phyloP scores from a whole-genome alignment of 2,797 vertebrate genomes.

The Hypotaenidia okinawae region DNA sequence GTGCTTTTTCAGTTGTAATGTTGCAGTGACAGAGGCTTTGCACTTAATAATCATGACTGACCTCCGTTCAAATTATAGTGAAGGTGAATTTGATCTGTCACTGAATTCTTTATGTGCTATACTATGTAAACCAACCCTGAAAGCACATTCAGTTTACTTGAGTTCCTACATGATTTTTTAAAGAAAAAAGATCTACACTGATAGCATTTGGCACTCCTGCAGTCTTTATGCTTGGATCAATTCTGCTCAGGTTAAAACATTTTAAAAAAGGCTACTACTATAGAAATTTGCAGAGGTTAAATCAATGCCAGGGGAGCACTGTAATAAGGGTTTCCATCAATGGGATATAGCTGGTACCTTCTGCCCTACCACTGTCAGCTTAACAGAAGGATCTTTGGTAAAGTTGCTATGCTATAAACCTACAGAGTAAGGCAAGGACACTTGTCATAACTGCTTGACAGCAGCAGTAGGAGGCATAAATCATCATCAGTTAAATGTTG shows the following conservation, averaged over 20 bases:
- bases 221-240: not conserved
- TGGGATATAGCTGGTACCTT: not conserved
- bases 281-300: not conserved
- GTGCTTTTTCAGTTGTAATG: not conserved
- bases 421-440: not conserved
- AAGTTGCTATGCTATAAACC: not conserved
- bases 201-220: not conserved
- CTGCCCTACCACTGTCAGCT: not conserved
- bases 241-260: not conserved
- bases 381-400: not conserved
- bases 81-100: not conserved
- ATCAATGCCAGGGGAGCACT: not conserved
- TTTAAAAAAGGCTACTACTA: not conserved
- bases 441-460: constrained; percentile 8
- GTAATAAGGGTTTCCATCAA: not conserved
- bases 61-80: not conserved
- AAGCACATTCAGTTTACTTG: not conserved
- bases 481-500: not conserved
- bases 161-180: not conserved
- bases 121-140: not conserved
- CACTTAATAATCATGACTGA: not conserved
- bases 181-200: not conserved
- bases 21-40: not conserved
- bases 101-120: not conserved
- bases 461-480: not conserved